Conservation (phyloP, 2,113 vertebrate genomes). For the Hemibagrus wyckioides region DNA sequence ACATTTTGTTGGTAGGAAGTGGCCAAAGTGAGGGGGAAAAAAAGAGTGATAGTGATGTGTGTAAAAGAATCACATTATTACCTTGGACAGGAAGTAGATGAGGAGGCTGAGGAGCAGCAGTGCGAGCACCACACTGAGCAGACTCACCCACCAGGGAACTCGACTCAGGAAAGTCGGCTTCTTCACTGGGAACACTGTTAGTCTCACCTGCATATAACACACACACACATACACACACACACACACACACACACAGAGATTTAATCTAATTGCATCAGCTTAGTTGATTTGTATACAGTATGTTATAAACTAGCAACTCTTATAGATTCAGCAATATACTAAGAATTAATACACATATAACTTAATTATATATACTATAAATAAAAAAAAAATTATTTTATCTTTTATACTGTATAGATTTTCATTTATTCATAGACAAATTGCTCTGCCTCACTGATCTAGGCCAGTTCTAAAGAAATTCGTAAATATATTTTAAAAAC, state of each 20-base stretch:
- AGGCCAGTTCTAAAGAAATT: neutral
- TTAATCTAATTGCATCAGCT: neutral
- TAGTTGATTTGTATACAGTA: neutral
- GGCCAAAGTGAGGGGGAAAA: neutral
- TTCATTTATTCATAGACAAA: neutral
- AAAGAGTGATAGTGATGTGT: slow-evolving; percentile 1
- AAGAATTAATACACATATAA: too few relatives aligned
- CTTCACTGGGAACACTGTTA: slow-evolving; percentile 83
- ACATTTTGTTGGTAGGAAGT: neutral
- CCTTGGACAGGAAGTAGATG: slow-evolving; percentile 23
- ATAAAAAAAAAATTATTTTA: too few relatives aligned
- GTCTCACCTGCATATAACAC: slow-evolving; percentile 74
- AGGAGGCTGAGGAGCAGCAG: slow-evolving; percentile 4
- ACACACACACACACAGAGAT: neutral
- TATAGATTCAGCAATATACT: neutral
- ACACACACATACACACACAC: neutral
- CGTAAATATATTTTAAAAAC: too few relatives aligned
- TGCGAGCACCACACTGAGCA: slow-evolving; percentile 13
- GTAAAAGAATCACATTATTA: neutral
- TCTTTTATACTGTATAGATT: neutral
- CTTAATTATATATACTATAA: too few relatives aligned
- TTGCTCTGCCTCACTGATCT: neutral
- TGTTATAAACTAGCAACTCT: neutral
- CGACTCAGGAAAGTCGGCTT: slow-evolving; percentile 51
- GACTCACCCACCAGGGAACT: slow-evolving; percentile 63